Percentiles rank a stretch among this genome's conserved stretches.
These are phyloP conservation scores for Ciconia boyciana DNA, from an alignment of 2,113 vertebrate genomes.

Conservation along the genomic window DNA sequence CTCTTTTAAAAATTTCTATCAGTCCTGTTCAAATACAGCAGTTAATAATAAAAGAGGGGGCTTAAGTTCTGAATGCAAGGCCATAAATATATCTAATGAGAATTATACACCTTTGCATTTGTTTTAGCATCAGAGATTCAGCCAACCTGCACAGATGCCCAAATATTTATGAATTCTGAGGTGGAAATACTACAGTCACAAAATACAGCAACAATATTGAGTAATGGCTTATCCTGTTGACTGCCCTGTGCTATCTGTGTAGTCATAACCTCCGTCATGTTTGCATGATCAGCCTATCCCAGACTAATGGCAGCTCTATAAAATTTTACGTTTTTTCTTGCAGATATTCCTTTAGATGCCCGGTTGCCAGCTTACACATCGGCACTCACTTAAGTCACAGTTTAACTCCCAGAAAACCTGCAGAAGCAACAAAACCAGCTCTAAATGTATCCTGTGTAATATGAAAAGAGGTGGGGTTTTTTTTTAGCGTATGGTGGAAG, in stretches of 20 bases:
- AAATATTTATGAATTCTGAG: background rate
- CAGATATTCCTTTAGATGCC: background rate
- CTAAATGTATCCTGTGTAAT: background rate
- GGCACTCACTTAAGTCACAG: background rate
- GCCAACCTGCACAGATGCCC: background rate
- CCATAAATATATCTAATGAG: background rate
- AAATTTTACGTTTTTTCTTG: background rate
- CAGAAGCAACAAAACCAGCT: background rate
- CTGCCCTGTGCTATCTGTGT: background rate
- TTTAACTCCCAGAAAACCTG: conserved; percentile 1
- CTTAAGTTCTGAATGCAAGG: background rate
- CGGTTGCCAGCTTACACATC: background rate
- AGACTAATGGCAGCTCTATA: background rate
- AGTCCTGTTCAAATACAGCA: background rate
- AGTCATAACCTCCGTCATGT: background rate
- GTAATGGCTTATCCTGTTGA: background rate
- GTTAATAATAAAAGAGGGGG: background rate
- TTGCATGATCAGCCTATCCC: background rate
- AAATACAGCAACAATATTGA: background rate
- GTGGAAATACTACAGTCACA: background rate
- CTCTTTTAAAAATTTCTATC: background rate
- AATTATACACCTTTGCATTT: background rate
- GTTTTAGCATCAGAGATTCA: background rate
- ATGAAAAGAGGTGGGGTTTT: background rate
- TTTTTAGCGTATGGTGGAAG: background rate